Conservation (phyloP, 2,888 invertebrate species). For the Pyrgus malvae region DNA sequence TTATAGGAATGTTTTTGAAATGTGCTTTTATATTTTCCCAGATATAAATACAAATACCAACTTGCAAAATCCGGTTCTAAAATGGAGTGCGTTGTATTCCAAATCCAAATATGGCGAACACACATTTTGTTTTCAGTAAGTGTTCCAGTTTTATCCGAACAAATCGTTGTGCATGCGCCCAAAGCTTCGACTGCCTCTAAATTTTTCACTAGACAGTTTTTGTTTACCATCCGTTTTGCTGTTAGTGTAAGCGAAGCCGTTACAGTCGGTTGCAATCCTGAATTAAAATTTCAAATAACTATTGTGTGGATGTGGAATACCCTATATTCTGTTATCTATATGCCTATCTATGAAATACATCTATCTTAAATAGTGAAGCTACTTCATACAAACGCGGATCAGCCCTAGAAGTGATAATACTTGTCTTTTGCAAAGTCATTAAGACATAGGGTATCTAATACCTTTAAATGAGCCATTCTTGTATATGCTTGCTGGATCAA, state of each 20-base stretch:
- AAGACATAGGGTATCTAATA: too few species aligned
- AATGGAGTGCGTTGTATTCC: slow-evolving; percentile 93
- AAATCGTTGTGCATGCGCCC: slow-evolving; percentile 98
- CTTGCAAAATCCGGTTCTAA: slow-evolving; percentile 82
- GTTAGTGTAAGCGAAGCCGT: slow-evolving; percentile 98
- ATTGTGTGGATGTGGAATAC: not conserved
- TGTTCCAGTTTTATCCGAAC: slow-evolving; percentile 99
- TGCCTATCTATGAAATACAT: too few species aligned
- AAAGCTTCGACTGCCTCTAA: slow-evolving; percentile 99
- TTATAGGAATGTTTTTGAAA: too few species aligned
- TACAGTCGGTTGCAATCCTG: slow-evolving; percentile 96
- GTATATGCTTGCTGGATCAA: too few species aligned
- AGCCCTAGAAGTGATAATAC: too few species aligned
- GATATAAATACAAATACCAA: slow-evolving; percentile 33
- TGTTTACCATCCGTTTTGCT: slow-evolving; percentile 98
- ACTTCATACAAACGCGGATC: too few species aligned
- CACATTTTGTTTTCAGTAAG: slow-evolving; percentile 99
- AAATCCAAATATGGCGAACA: slow-evolving; percentile 98
- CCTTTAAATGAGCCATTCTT: too few species aligned
- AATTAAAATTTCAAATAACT: slow-evolving; percentile 3
- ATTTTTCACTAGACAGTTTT: slow-evolving; percentile 99
- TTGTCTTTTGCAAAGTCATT: too few species aligned
- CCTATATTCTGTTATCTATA: too few species aligned
- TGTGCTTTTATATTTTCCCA: too few species aligned
- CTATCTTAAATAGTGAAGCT: too few species aligned